These are phyloP conservation scores for Pararge aegeria DNA, from an alignment of 1,140 invertebrate species.

Conservation along the genomic window DNA sequence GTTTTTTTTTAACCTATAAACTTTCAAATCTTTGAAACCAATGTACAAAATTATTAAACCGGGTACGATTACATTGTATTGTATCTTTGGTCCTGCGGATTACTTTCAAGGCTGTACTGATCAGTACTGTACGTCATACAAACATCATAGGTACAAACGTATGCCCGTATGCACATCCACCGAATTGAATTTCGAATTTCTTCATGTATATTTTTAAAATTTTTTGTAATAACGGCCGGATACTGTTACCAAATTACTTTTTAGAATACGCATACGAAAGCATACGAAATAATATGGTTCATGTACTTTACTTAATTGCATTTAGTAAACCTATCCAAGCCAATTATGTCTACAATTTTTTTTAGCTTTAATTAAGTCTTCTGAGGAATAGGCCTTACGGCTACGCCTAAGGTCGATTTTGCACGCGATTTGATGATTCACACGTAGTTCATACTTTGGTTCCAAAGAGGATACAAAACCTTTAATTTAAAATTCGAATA, in stretches of 20 bases:
- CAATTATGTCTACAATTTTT: too few relatives aligned
- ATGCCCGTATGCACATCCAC: not conserved
- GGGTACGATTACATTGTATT: not conserved
- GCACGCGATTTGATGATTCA: constrained; percentile 27
- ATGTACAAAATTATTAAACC: too few relatives aligned
- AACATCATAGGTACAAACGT: not conserved
- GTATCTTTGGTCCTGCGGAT: not conserved
- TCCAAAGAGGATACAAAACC: too few relatives aligned
- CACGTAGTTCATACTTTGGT: too few relatives aligned
- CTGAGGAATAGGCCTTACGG: constrained; percentile 22
- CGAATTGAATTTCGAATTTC: constrained; percentile 9
- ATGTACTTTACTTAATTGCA: too few relatives aligned
- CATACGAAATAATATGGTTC: too few relatives aligned
- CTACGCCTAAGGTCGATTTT: constrained; percentile 16
- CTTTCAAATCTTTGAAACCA: too few relatives aligned
- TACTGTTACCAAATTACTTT: too few relatives aligned
- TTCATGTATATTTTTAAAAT: not conserved
- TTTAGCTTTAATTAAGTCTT: constrained; percentile 5
- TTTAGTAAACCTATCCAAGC: too few relatives aligned
- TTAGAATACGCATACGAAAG: too few relatives aligned
- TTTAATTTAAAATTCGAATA: constrained; percentile 18
- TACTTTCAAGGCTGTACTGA: constrained; percentile 5
- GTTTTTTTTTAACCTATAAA: too few relatives aligned
- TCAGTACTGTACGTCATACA: not conserved
- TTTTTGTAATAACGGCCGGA: too few relatives aligned